Evolutionary conservation across 2,113 vertebrate genomes (phyloP).

Genomic region (Pangasianodon hypophthalmus): DNA sequence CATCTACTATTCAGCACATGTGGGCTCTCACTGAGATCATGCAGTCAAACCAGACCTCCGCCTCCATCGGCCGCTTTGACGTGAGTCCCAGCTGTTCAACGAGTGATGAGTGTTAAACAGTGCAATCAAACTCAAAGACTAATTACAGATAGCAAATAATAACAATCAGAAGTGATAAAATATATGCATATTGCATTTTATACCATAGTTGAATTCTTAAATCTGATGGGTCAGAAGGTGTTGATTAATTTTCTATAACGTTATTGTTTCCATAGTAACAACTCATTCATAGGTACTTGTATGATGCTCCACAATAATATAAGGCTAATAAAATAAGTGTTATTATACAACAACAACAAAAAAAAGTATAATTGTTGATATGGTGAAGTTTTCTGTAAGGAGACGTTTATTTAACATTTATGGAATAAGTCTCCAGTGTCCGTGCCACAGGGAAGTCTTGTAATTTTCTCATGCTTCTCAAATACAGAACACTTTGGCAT

Average conservation of each 20-base stretch:
- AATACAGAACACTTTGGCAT: not conserved
- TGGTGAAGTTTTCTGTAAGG: too few relatives aligned
- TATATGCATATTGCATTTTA: not conserved
- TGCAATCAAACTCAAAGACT: not conserved
- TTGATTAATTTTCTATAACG: not conserved
- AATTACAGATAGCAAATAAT: not conserved
- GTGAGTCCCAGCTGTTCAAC: slow-evolving; percentile 75
- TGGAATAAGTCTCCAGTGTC: too few relatives aligned
- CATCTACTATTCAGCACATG: slow-evolving; percentile 94
- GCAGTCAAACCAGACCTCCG: slow-evolving; percentile 82
- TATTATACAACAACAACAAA: too few relatives aligned
- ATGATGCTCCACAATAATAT: too few relatives aligned
- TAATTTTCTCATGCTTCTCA: not conserved
- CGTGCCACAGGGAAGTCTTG: too few relatives aligned
- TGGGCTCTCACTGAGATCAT: slow-evolving; percentile 95
- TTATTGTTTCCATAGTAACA: too few relatives aligned
- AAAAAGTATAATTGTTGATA: too few relatives aligned
- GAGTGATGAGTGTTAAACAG: not conserved
- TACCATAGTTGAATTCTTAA: not conserved
- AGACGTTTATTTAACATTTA: too few relatives aligned
- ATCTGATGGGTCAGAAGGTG: not conserved
- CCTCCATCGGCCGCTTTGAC: slow-evolving; percentile 90
- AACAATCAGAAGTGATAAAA: not conserved
- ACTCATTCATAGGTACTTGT: too few relatives aligned
- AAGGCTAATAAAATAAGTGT: too few relatives aligned